Evolutionary conservation across 1,140 invertebrate species (phyloP), one percentile per base, ranked within the genome.

Genomic region (Bradysia coprophila): DNA sequence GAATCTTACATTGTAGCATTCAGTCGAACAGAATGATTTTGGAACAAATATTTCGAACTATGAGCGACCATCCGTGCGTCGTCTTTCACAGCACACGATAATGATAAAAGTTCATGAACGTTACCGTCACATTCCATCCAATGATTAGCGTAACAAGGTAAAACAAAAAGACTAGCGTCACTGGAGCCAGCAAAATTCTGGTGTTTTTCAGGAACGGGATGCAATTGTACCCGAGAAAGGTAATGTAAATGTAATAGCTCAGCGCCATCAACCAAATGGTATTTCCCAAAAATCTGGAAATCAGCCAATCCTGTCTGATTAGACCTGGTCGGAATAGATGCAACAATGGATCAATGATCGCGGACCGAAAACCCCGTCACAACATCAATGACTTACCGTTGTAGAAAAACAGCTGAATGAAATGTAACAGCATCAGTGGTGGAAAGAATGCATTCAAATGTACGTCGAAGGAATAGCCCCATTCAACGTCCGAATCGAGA

Each of bases 401-500:
- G 57, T 89, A 91, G 46, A 96, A 77, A 51, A 92, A 75, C 33
- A 95, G 68, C 61, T 93, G 86, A 51, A 96, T 73, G 49, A 93
- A 81, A 63, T 98, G 93, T 24, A 98, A 69, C 49, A 98, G 77
- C 44, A 95, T 80, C 19, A 98, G 68, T 3, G 92, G 75, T 41
- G 95, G 94, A 65, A 98, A 95, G 62, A 94, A 94, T 6, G 95
- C 94, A 69, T 98, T 98, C 44, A 98, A 72, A 67, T 99, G 95
- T 32, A 99, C 89, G 65, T 98, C 95, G 66, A 98, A 98, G 21
- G 88, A 81, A 65, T 96, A 98, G 2, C 85, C 95, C 95, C 95
- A 98, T 63, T 99, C 95, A 40, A 98, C 91, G 63, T 91, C 85
- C 32, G 78, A 72, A 23, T 72, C 73, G 21, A 56, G 48, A n/a